Evolutionary conservation across 2,888 invertebrate species (phyloP).

Genomic region (Troides helena): DNA sequence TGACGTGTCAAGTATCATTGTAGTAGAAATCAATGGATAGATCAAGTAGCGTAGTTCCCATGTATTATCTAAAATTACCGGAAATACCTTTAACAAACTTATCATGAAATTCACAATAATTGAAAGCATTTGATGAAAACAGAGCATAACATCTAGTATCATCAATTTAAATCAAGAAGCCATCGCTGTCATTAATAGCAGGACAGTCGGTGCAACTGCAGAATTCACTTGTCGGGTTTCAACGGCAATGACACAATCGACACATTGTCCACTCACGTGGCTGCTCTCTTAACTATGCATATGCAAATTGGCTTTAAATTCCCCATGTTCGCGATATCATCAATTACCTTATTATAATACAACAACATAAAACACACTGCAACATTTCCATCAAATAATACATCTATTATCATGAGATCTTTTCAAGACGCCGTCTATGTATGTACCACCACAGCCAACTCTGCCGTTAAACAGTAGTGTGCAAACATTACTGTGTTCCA

Average conservation of each 20-base stretch:
- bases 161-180: slow-evolving; percentile 20
- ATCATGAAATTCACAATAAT: background rate
- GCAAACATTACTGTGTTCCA: too few relatives aligned
- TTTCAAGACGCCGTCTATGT: too few relatives aligned
- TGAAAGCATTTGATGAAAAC: background rate
- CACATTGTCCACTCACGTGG: slow-evolving; percentile 16
- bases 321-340: slow-evolving; percentile 38
- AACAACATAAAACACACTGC: background rate
- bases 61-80: too few relatives aligned
- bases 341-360: slow-evolving; percentile 15
- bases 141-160: background rate
- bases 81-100: too few relatives aligned
- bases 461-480: too few relatives aligned
- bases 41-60: too few relatives aligned
- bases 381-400: background rate
- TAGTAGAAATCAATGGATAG: background rate
- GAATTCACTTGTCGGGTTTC: slow-evolving; percentile 24
- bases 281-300: slow-evolving; percentile 42
- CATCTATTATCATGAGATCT: background rate
- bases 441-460: too few relatives aligned
- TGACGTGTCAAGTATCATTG: too few relatives aligned
- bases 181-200: slow-evolving; percentile 8
- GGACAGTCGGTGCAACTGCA: slow-evolving; percentile 18
- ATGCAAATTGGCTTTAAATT: slow-evolving; percentile 61
- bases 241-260: background rate